A percentile compares a stretch with the other conserved stretches of the same genome.
These are phyloP conservation scores for Takifugu ocellatus DNA, from an alignment of 2,797 vertebrate genomes.

Conservation along the genomic window DNA sequence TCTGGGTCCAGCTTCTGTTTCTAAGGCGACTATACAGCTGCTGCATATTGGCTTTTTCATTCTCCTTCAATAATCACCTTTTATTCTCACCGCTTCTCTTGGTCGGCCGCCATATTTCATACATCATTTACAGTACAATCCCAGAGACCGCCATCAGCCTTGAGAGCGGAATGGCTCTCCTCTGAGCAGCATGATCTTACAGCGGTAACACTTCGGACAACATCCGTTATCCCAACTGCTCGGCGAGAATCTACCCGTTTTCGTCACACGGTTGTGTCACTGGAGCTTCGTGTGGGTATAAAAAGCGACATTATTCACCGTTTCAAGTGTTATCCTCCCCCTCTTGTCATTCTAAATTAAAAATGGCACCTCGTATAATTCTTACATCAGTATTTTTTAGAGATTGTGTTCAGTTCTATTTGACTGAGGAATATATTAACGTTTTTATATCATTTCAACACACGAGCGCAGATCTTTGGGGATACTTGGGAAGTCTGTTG, in stretches of 20 bases:
- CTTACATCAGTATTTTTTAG: too few relatives aligned
- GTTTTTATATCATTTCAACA: neutral
- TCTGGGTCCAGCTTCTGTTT: constrained; percentile 58
- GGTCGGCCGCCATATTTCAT: too few relatives aligned
- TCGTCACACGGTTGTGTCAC: constrained; percentile 56
- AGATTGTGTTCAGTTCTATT: too few relatives aligned
- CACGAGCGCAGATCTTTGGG: neutral
- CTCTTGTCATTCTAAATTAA: constrained; percentile 15
- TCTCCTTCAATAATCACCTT: constrained; percentile 59
- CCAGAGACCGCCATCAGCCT: constrained; percentile 1
- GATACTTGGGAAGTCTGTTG: constrained; percentile 9
- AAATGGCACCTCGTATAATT: too few relatives aligned
- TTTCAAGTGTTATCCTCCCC: constrained; percentile 12
- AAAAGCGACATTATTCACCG: constrained; percentile 28
- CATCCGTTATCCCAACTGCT: constrained; percentile 41
- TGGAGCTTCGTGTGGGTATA: constrained; percentile 48
- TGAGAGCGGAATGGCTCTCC: constrained; percentile 21
- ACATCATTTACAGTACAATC: constrained; percentile 11
- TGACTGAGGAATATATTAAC: too few relatives aligned
- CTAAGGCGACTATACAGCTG: constrained; percentile 56
- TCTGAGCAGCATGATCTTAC: constrained; percentile 27
- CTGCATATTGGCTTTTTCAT: constrained; percentile 56
- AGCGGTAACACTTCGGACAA: constrained; percentile 46
- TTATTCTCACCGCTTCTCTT: constrained; percentile 21
- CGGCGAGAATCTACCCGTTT: constrained; percentile 48